Conservation (phyloP, 2,797 vertebrate genomes). For the Coregonus ussuriensis region DNA sequence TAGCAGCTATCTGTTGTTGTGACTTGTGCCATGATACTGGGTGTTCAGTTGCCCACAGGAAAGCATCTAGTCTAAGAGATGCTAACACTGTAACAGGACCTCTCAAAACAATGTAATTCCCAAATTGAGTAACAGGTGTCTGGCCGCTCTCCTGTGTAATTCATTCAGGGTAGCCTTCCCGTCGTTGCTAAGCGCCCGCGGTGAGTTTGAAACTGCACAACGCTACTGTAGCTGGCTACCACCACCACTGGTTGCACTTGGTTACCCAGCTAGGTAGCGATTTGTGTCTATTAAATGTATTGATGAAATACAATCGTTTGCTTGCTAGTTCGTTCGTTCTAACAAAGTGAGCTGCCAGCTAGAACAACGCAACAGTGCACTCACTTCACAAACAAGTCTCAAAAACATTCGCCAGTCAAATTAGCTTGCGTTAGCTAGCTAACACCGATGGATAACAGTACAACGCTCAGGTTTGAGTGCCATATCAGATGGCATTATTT, state of each 20-base stretch:
- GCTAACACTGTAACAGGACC: background rate
- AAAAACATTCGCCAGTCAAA: too few species aligned
- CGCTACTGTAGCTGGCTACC: background rate
- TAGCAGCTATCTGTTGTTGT: background rate
- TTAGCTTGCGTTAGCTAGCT: background rate
- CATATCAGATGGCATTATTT: background rate
- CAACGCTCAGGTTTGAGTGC: background rate
- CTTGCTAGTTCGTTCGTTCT: too few species aligned
- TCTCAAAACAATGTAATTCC: background rate
- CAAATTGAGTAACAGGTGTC: background rate
- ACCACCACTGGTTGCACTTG: background rate
- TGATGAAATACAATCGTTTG: too few species aligned
- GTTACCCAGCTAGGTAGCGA: too few species aligned
- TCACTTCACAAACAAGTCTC: too few species aligned
- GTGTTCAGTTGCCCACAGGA: background rate
- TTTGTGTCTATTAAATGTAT: too few species aligned
- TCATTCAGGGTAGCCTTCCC: background rate
- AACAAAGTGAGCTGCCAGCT: too few species aligned
- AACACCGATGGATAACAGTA: background rate
- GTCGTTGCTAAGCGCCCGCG: slow-evolving; percentile 18
- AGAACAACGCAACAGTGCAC: too few species aligned
- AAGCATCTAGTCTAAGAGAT: too few species aligned
- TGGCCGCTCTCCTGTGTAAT: background rate
- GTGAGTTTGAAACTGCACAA: slow-evolving; percentile 25
- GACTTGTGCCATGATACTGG: background rate